Percentiles rank a stretch among this genome's conserved stretches.
phyloP scores from a whole-genome alignment of 2,113 vertebrate species.

The Hippocampus abdominalis region DNA sequence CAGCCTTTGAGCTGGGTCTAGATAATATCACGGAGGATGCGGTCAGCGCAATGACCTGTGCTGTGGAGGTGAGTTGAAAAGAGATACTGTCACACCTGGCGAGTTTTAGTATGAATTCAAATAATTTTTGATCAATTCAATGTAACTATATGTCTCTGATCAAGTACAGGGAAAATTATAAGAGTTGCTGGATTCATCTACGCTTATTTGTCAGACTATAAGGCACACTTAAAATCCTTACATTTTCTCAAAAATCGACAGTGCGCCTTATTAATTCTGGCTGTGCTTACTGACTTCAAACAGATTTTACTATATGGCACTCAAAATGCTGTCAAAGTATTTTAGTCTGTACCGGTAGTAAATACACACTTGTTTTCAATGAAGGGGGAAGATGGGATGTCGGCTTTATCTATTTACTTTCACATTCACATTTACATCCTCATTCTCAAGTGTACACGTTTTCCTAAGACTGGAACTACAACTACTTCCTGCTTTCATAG shows the following conservation, averaged over 20 bases:
- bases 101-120: background rate
- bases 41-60: conserved; percentile 79
- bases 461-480: no score
- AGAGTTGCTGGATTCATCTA: no score
- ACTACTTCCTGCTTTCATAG: no score
- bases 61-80: conserved; percentile 83
- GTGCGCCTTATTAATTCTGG: background rate
- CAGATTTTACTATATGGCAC: background rate
- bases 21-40: conserved; percentile 92
- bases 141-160: background rate
- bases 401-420: no score
- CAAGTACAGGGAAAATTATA: background rate
- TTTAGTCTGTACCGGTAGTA: background rate
- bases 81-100: background rate
- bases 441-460: no score
- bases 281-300: background rate
- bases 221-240: no score
- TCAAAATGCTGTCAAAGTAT: background rate
- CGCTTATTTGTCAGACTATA: background rate
- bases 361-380: no score
- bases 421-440: no score
- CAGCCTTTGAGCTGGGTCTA: conserved; percentile 89
- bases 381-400: no score
- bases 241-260: no score
- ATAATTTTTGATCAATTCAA: background rate